Evolutionary conservation across 2,797 vertebrate species (phyloP), one percentile per base, ranked within the genome.

Genomic region (Notoglanidium macrostoma): DNA sequence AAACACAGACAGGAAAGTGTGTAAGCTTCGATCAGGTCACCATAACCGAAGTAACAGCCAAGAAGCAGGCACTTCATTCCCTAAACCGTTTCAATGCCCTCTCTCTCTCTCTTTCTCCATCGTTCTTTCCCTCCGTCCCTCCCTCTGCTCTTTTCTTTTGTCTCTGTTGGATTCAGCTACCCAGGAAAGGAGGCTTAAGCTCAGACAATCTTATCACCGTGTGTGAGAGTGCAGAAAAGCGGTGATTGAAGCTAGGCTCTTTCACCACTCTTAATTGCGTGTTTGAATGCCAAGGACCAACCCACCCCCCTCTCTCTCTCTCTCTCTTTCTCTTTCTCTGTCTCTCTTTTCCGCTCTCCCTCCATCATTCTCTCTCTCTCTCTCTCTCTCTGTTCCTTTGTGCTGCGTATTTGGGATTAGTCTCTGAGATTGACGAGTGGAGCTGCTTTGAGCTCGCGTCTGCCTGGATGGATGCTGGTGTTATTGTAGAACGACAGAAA

Each of bases 331-430:
- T 26, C 57, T 35, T n/a, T 35, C 44, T 59, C 54, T 15, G 32
- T 55, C 49, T 84, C 49, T 84, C 54, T 59, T 54, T 57, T 32
- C 59, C 32, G 14, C 29, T 26, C 32, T 78, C 76, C 35, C n/a
- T 35, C 73, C 0, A 15, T 79, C 68, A 26, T 21, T 61, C 21
- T 26, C 55, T 40, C 23, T 80, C 77, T 44, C 32, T 44, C 76
- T 11, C 32, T 44, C 68, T 86, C 21, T 61, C 46, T 59, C 57
- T 72, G 35, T 29, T 77, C 72, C 51, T 61, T 49, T 85, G 70
- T 74, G 40, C 57, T 49, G 57, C 19, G 94, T 94, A 95, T 95
- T 95, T 96, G 95, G 94, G 96, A 96, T 96, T 95, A 92, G 89
- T 94, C 87, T 90, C 93, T 94, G 94, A 95, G 93, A 95, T 89